Evolutionary conservation across 1,140 invertebrate genomes (phyloP), one percentile per base, ranked within the genome.

Genomic region (Eueides isabella): DNA sequence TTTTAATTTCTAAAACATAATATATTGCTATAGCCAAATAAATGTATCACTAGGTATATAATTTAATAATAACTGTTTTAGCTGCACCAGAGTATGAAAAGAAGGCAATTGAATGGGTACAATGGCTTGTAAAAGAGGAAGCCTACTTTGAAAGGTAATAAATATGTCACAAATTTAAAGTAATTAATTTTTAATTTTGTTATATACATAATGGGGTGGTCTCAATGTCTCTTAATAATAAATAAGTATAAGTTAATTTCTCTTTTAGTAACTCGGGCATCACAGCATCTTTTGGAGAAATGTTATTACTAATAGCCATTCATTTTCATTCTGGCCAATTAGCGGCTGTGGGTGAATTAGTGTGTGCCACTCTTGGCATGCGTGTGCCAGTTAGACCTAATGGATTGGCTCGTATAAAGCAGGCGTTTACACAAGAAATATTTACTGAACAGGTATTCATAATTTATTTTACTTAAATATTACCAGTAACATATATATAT

Each of bases 261-360:
- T 70, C 12, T 88, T 87, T 67, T 80, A 96, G 95, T 83, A 96
- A 96, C 16, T 97, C 96, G 61, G 97, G 96, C 4, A 95, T 97
- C 0, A 96, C 96, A 2, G 96, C 97, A 0, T 97, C 97, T 30
- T 98, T 99, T 91, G 98, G 98, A n/a, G 98, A 99, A 93, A 98
- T 99, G 97, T 93, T 99, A 16, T 95, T 99, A 0, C 92, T 99
- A 30, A 97, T 99, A 94, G 98, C 98, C 0, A 99, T 99, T 79
- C 98, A 99, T 88, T 99, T 99, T 87, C 98, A 99, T 86, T 98
- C 97, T 75, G 98, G 98, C 87, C 98, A 99, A 90, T 88, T 98
- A 9, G 96, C 96, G 63, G 97, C 98, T 6, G 98, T 99, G 65
- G 97, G 97, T 72, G 98, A 99, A 80, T 93, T 99, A 16, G 98